phyloP scores from a whole-genome alignment of 1,140 invertebrate genomes.

The Drosophila simulans region DNA sequence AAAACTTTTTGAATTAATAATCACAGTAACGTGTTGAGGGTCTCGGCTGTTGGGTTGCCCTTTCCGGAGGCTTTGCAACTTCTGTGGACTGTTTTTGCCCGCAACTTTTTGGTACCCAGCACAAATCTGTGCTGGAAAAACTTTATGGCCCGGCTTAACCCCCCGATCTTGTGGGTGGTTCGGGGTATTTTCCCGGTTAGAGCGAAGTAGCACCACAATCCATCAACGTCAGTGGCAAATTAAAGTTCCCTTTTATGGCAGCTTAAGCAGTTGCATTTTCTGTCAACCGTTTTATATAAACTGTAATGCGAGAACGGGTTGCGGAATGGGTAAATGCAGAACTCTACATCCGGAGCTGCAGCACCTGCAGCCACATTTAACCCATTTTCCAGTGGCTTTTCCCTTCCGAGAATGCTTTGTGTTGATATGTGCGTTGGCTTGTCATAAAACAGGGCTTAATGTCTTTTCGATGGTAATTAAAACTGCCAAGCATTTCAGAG shows the following conservation, averaged over 20 bases:
- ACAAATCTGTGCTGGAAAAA: conserved; percentile 50
- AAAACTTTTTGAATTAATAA: conserved; percentile 68
- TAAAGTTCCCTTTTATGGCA: conserved; percentile 43
- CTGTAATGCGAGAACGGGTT: conserved; percentile 2
- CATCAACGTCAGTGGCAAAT: conserved; percentile 52
- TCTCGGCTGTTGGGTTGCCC: conserved; percentile 21
- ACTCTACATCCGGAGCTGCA: conserved; percentile 19
- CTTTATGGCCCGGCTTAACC: conserved; percentile 45
- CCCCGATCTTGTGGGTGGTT: conserved; percentile 20
- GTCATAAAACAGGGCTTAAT: conserved; percentile 51
- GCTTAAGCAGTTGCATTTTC: conserved; percentile 45
- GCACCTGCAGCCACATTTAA: conserved; percentile 62
- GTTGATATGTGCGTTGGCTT: conserved; percentile 24
- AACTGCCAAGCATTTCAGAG: conserved; percentile 25
- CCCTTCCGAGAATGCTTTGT: conserved; percentile 18
- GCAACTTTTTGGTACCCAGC: conserved; percentile 37
- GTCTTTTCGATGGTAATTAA: conserved; percentile 71
- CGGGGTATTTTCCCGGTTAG: conserved; percentile 8
- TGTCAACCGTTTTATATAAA: conserved; percentile 39
- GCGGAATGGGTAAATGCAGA: conserved; percentile 4
- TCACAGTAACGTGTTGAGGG: conserved; percentile 47
- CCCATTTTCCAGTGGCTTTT: conserved; percentile 59
- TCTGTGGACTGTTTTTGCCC: conserved; percentile 6
- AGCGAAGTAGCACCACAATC: conserved; percentile 38
- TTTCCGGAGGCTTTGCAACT: conserved; percentile 9